A percentile compares a stretch with the other conserved stretches of the same genome.
Conservation (phyloP, 1,140 invertebrate genomes). For the Drosophila rufa region DNA sequence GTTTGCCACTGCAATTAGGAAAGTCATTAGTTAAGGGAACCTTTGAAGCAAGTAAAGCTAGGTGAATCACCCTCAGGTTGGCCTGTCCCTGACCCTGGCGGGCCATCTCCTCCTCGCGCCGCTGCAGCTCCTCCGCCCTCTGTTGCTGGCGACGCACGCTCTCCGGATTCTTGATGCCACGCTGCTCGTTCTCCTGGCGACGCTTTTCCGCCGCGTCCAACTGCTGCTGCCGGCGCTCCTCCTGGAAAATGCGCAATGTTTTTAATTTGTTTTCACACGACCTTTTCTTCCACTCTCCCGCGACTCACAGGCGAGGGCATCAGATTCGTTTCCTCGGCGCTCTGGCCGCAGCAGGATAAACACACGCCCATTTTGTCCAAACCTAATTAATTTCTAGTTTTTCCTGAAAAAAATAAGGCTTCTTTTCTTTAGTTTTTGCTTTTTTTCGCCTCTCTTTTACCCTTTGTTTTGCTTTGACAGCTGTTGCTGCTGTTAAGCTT, state of each 20-base stretch:
- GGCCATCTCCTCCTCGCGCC: conserved; percentile 70
- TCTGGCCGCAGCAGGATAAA: conserved; percentile 65
- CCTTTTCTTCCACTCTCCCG: neutral
- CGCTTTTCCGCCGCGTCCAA: conserved; percentile 78
- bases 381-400: neutral
- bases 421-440: conserved; percentile 27
- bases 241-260: conserved; percentile 35
- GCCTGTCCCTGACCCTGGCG: conserved; percentile 65
- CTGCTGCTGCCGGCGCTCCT: conserved; percentile 74
- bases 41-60: neutral
- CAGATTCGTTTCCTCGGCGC: conserved; percentile 71
- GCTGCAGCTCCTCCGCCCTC: conserved; percentile 56
- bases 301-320: conserved; percentile 74
- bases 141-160: conserved; percentile 74
- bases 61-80: conserved; percentile 55
- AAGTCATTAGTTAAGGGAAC: neutral
- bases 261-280: neutral
- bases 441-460: conserved; percentile 27
- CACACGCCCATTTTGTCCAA: conserved; percentile 57
- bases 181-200: conserved; percentile 70
- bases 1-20: conserved; percentile 30
- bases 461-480: conserved; percentile 66
- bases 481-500: neutral
- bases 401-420: conserved; percentile 36
- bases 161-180: conserved; percentile 78